phyloP scores from a whole-genome alignment of 1,140 invertebrate species.

The Drosophila nigromelanica region DNA sequence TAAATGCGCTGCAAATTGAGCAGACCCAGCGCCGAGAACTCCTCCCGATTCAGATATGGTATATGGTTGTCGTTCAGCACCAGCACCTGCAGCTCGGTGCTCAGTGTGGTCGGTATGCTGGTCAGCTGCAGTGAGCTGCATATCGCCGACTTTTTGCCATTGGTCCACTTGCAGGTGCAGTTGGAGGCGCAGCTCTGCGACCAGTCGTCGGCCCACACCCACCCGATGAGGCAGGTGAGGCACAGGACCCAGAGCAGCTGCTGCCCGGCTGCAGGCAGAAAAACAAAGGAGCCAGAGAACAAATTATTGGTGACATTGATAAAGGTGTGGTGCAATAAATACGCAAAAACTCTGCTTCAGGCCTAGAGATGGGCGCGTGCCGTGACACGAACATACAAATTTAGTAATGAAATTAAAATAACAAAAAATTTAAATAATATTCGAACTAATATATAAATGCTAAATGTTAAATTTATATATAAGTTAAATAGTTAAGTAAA shows the following conservation, averaged over 20 bases:
- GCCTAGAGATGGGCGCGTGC: too few relatives aligned
- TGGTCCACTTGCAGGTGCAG: conserved; percentile 95
- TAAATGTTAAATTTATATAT: too few relatives aligned
- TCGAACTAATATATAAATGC: too few relatives aligned
- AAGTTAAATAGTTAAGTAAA: too few relatives aligned
- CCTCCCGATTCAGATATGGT: conserved; percentile 89
- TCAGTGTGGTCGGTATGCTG: conserved; percentile 89
- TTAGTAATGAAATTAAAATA: too few relatives aligned
- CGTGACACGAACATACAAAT: too few relatives aligned
- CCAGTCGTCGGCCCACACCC: conserved; percentile 89
- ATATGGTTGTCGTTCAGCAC: conserved; percentile 93
- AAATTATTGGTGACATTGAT: not conserved
- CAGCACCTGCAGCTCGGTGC: conserved; percentile 93
- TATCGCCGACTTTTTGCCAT: conserved; percentile 93
- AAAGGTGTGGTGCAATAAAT: conserved; percentile 8
- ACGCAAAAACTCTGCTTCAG: conserved; percentile 23
- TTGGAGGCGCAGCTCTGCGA: conserved; percentile 90
- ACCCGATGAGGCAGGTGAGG: conserved; percentile 74
- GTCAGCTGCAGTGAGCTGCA: conserved; percentile 91
- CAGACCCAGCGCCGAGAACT: conserved; percentile 91
- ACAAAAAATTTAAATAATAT: too few relatives aligned
- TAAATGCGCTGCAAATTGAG: conserved; percentile 93
- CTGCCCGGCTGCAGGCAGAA: conserved; percentile 21
- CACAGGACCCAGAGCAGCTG: conserved; percentile 46
- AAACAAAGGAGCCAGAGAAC: not conserved